phyloP scores from a whole-genome alignment of 2,113 vertebrate genomes.

The Echinops telfairi region DNA sequence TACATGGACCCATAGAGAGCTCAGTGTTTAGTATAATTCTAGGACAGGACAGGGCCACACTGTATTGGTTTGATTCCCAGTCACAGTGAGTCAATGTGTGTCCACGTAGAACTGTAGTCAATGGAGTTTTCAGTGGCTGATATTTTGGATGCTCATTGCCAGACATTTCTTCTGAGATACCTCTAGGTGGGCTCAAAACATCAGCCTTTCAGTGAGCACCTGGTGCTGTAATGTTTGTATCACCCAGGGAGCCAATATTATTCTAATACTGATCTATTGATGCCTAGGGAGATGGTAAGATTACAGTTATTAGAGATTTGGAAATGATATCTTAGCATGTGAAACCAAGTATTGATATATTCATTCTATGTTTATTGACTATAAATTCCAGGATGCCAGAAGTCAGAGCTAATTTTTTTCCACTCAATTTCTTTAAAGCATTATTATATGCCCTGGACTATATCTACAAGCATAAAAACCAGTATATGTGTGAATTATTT shows the following conservation, averaged over 20 bases:
- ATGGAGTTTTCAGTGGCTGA: not conserved
- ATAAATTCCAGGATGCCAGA: not conserved
- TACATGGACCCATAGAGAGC: too few species aligned
- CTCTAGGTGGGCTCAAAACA: not conserved
- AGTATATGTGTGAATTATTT: slow-evolving; percentile 13
- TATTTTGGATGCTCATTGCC: not conserved
- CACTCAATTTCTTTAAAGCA: slow-evolving; percentile 34
- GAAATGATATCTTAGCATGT: slow-evolving; percentile 21
- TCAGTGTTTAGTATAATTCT: too few species aligned
- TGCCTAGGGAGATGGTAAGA: slow-evolving; percentile 1
- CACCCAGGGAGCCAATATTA: not conserved
- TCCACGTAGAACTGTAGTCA: not conserved
- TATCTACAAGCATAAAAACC: slow-evolving; percentile 46
- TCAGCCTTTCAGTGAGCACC: not conserved
- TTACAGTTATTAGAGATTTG: not conserved
- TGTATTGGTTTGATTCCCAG: not conserved
- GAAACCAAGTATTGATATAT: not conserved
- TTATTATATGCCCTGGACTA: not conserved
- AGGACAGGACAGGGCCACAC: not conserved
- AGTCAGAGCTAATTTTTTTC: not conserved
- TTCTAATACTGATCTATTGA: slow-evolving; percentile 27
- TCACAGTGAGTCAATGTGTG: not conserved
- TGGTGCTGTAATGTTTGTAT: not conserved
- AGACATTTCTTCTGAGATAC: not conserved
- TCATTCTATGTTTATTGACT: slow-evolving; percentile 15